phyloP scores from a whole-genome alignment of 2,888 invertebrate genomes.

The Gymnosoma rotundatum region DNA sequence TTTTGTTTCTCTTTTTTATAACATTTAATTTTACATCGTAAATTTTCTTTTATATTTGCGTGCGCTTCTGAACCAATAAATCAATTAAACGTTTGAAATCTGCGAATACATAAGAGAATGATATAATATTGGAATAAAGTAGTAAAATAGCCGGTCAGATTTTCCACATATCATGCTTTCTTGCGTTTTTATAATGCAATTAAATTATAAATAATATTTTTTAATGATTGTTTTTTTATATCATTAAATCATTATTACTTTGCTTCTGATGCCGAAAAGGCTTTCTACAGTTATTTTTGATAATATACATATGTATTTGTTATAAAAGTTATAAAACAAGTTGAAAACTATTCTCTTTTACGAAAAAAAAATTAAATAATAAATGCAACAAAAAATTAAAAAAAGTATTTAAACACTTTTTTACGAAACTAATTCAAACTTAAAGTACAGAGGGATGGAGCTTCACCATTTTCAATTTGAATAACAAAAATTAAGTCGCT shows the following conservation, averaged over 20 bases:
- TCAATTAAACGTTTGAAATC: conserved; percentile 42
- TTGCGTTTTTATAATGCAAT: conserved; percentile 42
- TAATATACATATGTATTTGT: conserved; percentile 2
- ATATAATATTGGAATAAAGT: conserved; percentile 1
- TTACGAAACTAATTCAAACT: not conserved
- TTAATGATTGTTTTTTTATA: conserved; percentile 26
- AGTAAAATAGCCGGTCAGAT: not conserved
- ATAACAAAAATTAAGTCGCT: no score
- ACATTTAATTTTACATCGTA: conserved; percentile 41
- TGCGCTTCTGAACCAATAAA: conserved; percentile 49
- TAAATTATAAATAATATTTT: not conserved
- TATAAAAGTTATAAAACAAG: not conserved
- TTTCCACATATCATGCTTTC: conserved; percentile 48
- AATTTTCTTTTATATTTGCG: conserved; percentile 49
- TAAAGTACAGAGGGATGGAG: no score
- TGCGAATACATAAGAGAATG: conserved; percentile 4
- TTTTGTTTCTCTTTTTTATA: conserved; percentile 33
- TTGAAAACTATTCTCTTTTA: not conserved
- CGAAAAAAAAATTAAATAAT: conserved; percentile 1
- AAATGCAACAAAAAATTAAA: not conserved
- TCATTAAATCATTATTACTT: conserved; percentile 39
- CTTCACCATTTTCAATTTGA: no score
- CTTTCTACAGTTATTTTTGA: conserved; percentile 28
- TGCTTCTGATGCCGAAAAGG: conserved; percentile 4
- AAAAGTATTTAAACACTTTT: not conserved